These are phyloP conservation scores for Drosophila parthenogenetica DNA, from an alignment of 2,888 invertebrate genomes.

Conservation along the genomic window DNA sequence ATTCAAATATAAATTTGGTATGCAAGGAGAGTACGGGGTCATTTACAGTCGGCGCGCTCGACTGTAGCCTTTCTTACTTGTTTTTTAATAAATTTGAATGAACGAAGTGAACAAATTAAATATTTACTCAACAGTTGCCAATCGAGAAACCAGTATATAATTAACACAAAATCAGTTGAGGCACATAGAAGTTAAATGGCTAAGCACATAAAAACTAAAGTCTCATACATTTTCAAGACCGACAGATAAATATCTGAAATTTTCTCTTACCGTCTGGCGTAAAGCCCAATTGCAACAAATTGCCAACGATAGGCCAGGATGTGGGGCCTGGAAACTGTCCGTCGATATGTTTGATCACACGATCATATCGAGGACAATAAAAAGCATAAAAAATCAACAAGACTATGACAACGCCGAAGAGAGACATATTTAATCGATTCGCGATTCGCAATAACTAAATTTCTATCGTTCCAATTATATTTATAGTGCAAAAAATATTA, in stretches of 20 bases:
- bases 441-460: conserved; percentile 34
- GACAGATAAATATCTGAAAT: conserved; percentile 15
- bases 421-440: conserved; percentile 36
- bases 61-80: no score
- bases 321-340: conserved; percentile 50
- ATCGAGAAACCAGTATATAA: no score
- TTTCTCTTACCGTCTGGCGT: conserved; percentile 53
- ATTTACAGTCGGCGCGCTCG: no score
- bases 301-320: conserved; percentile 55
- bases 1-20: no score
- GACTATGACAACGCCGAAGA: conserved; percentile 11
- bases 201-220: conserved; percentile 14
- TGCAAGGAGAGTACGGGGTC: no score
- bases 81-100: no score
- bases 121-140: no score
- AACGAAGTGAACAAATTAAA: no score
- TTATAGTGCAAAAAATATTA: not conserved
- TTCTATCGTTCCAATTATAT: conserved; percentile 2
- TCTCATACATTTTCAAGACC: not conserved
- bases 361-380: conserved; percentile 28
- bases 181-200: conserved; percentile 15
- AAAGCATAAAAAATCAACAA: conserved; percentile 20
- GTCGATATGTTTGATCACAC: conserved; percentile 32
- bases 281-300: conserved; percentile 53
- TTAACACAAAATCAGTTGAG: no score